Conservation (phyloP, 35 echinoderm and acorn worm species). For the Apostichopus californicus region DNA sequence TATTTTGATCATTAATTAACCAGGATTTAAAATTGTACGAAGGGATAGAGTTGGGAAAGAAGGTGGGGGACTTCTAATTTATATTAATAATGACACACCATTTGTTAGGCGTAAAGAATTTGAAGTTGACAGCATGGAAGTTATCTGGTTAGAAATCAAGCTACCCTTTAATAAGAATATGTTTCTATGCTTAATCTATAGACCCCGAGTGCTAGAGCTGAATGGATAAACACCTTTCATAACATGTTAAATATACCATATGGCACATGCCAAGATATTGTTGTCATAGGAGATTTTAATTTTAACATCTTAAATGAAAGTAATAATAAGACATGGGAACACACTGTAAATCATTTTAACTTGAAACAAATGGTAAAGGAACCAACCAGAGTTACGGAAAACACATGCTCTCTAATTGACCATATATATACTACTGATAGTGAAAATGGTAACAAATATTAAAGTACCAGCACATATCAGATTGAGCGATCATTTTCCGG, state of each 20-base stretch:
- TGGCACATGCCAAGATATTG: neutral
- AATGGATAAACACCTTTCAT: neutral
- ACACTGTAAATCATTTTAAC: neutral
- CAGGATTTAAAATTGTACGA: neutral
- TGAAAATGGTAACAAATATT: neutral
- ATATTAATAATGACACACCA: neutral
- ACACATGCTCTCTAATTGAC: conserved; percentile 3
- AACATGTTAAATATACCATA: conserved; percentile 19
- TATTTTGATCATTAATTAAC: neutral
- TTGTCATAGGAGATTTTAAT: conserved; percentile 18
- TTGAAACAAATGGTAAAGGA: conserved; percentile 15
- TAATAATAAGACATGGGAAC: neutral
- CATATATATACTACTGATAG: conserved; percentile 9
- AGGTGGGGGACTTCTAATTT: neutral
- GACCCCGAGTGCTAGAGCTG: neutral
- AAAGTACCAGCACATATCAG: conserved; percentile 36
- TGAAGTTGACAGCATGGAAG: neutral
- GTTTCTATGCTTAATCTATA: neutral
- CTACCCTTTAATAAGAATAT: conserved; percentile 13
- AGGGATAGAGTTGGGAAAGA: neutral
- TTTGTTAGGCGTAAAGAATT: conserved; percentile 5
- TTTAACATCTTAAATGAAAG: neutral
- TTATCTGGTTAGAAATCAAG: conserved; percentile 13
- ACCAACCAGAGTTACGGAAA: conserved; percentile 1
- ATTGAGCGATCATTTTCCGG: conserved; percentile 20